Conservation (phyloP, 2,797 vertebrate genomes). For the Gorsachius magnificus region DNA sequence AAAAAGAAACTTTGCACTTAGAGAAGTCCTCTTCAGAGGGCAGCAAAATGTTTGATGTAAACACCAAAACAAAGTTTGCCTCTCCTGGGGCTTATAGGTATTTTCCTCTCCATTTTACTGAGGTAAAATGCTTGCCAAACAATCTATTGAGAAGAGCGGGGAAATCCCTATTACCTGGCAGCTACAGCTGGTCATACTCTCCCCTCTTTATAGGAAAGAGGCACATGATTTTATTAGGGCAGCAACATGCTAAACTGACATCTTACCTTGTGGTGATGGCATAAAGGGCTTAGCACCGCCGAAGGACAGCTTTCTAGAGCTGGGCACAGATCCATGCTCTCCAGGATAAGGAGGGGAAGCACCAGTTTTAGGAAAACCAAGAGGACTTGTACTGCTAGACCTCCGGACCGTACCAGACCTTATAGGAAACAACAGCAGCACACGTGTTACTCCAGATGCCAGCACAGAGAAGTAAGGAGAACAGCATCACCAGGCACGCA, state of each 20-base stretch:
- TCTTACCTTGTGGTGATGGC: slow-evolving; percentile 85
- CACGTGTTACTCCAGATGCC: not conserved
- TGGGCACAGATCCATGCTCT: slow-evolving; percentile 64
- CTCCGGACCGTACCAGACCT: slow-evolving; percentile 80
- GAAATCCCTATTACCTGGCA: not conserved
- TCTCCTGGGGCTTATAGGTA: not conserved
- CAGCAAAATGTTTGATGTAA: not conserved
- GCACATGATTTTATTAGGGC: not conserved
- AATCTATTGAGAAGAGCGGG: not conserved
- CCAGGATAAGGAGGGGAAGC: slow-evolving; percentile 82
- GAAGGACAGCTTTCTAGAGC: slow-evolving; percentile 74
- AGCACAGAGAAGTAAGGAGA: not conserved
- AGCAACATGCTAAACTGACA: not conserved
- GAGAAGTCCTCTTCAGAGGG: not conserved
- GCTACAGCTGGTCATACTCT: not conserved
- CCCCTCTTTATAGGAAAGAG: not conserved
- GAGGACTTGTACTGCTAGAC: slow-evolving; percentile 76
- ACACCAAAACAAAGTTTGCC: slow-evolving; percentile 1
- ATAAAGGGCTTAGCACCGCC: slow-evolving; percentile 83
- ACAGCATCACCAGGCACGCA: not conserved
- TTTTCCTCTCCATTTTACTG: not conserved
- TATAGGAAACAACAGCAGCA: not conserved
- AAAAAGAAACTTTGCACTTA: not conserved
- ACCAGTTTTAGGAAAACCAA: slow-evolving; percentile 76
- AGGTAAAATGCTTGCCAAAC: not conserved